Conservation (phyloP, 2,888 invertebrate genomes). For the Xylota segnis region DNA sequence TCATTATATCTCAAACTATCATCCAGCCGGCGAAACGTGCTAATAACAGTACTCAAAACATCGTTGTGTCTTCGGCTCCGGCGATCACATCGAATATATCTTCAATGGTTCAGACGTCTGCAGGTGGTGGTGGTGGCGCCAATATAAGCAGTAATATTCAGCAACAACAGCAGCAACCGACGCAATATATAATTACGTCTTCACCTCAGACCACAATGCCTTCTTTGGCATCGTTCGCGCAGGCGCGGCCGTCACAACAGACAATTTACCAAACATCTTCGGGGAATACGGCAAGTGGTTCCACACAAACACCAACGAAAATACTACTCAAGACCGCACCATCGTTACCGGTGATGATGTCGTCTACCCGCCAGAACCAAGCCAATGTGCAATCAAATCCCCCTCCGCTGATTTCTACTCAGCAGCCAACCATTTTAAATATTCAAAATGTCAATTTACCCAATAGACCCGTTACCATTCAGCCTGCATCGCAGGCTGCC, state of each 20-base stretch:
- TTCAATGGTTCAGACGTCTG: constrained; percentile 56
- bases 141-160: constrained; percentile 77
- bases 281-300: constrained; percentile 78
- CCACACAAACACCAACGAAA: constrained; percentile 82
- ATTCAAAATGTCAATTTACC: constrained; percentile 84
- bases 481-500: constrained; percentile 84
- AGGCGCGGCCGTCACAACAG: constrained; percentile 80
- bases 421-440: constrained; percentile 81
- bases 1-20: constrained; percentile 84
- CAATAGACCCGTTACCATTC: constrained; percentile 83
- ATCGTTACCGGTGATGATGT: constrained; percentile 82
- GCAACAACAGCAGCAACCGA: constrained; percentile 77
- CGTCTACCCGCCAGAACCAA: constrained; percentile 80
- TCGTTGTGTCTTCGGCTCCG: constrained; percentile 66
- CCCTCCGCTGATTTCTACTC: constrained; percentile 83
- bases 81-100: constrained; percentile 68
- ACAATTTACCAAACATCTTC: constrained; percentile 82
- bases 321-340: constrained; percentile 84
- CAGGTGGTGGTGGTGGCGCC: constrained; percentile 14
- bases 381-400: constrained; percentile 81
- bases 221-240: constrained; percentile 82
- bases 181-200: constrained; percentile 82
- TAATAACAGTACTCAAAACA: constrained; percentile 43
- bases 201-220: constrained; percentile 81
- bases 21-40: constrained; percentile 83